These are phyloP conservation scores for Laticauda laticaudata DNA, from an alignment of 2,113 vertebrate species.

Conservation along the genomic window DNA sequence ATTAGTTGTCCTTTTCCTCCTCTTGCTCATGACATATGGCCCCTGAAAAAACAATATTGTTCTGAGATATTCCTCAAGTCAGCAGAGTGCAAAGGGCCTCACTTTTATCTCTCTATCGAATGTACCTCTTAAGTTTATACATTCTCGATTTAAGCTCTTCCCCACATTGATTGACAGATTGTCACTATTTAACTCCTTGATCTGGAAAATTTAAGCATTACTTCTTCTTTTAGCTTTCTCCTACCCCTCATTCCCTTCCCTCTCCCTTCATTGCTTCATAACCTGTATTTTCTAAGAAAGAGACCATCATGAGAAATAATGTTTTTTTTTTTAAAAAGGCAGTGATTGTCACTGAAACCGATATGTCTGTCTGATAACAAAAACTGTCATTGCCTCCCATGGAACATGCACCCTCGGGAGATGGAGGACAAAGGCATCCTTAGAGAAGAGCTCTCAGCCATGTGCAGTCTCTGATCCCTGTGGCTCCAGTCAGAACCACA, in stretches of 20 bases:
- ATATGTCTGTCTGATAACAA: constrained; percentile 75
- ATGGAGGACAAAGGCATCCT: constrained; percentile 74
- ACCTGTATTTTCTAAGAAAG: constrained; percentile 61
- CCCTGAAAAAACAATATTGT: constrained; percentile 26
- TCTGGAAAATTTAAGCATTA: constrained; percentile 51
- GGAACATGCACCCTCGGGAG: constrained; percentile 66
- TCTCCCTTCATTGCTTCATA: constrained; percentile 45
- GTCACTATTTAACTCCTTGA: constrained; percentile 50
- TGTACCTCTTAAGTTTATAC: neutral
- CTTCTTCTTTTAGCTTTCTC: constrained; percentile 29
- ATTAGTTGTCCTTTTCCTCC: constrained; percentile 50
- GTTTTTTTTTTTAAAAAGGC: constrained; percentile 57
- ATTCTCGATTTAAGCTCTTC: constrained; percentile 26
- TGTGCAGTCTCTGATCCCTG: constrained; percentile 63
- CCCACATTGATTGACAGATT: constrained; percentile 24
- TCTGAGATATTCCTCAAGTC: constrained; percentile 19
- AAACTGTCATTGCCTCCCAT: constrained; percentile 72
- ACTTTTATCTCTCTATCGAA: neutral
- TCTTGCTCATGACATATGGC: constrained; percentile 24
- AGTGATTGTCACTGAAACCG: constrained; percentile 70
- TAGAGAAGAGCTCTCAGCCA: constrained; percentile 62
- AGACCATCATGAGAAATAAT: constrained; percentile 70
- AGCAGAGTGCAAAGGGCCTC: neutral
- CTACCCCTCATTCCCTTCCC: neutral
- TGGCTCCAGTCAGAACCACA: constrained; percentile 74